Conservation (phyloP, 2,888 invertebrate species). For the Nymphalis c-album region DNA sequence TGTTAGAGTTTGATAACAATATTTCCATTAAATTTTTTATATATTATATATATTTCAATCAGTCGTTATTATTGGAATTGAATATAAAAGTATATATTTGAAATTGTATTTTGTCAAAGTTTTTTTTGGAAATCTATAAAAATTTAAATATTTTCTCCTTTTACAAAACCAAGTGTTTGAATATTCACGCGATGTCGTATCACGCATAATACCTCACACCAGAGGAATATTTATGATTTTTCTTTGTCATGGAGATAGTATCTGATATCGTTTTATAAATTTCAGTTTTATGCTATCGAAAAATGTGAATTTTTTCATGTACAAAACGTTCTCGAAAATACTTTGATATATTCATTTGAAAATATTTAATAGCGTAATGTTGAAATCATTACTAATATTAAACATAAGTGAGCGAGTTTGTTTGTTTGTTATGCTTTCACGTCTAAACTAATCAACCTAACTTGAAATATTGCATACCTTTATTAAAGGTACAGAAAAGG, state of each 20-base stretch:
- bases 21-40: no score
- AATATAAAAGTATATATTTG: not conserved
- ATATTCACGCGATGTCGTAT: constrained; percentile 6
- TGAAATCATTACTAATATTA: no score
- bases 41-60: no score
- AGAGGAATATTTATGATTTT: constrained; percentile 5
- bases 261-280: not conserved
- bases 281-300: not conserved
- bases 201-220: not conserved
- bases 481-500: no score
- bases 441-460: no score
- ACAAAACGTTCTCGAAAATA: no score
- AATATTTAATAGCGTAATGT: no score
- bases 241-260: constrained; percentile 3
- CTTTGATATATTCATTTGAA: no score
- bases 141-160: constrained; percentile 13
- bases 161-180: not conserved
- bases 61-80: not conserved
- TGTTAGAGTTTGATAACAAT: no score
- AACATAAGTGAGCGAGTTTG: no score
- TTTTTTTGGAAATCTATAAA: not conserved
- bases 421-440: no score
- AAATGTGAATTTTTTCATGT: not conserved
- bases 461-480: no score
- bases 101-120: not conserved